phyloP scores from a whole-genome alignment of 2,888 invertebrate genomes.

The Anaspis maculata region DNA sequence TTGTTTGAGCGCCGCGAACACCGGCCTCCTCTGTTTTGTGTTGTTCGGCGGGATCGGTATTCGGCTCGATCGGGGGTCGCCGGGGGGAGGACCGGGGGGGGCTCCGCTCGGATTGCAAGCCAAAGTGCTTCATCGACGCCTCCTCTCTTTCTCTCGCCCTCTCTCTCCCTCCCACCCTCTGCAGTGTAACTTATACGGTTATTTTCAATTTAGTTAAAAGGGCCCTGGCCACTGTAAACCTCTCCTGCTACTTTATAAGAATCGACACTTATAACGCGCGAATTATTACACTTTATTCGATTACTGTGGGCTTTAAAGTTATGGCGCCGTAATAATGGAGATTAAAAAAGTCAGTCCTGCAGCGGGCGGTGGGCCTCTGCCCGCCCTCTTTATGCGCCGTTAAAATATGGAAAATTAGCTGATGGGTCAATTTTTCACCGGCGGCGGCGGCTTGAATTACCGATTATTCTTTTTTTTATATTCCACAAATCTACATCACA shows the following conservation, averaged over 20 bases:
- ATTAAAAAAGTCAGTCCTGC: constrained; percentile 21
- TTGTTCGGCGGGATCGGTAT: constrained; percentile 13
- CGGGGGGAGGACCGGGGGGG: neutral
- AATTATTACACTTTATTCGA: constrained; percentile 34
- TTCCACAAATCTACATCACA: too few species aligned
- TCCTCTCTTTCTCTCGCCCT: too few species aligned
- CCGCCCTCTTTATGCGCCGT: constrained; percentile 8
- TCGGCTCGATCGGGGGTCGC: neutral
- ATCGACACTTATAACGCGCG: constrained; percentile 40
- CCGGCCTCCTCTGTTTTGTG: constrained; percentile 35
- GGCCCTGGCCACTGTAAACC: constrained; percentile 40
- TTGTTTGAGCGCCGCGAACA: constrained; percentile 33
- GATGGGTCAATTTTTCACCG: too few species aligned
- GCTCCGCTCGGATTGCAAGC: constrained; percentile 24
- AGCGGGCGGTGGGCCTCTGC: too few species aligned
- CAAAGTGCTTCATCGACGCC: constrained; percentile 38
- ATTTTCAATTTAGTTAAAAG: constrained; percentile 44
- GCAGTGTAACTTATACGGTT: constrained; percentile 39
- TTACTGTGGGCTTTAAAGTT: constrained; percentile 25
- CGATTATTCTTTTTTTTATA: too few species aligned
- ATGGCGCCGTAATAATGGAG: constrained; percentile 26
- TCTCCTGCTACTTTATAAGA: constrained; percentile 34
- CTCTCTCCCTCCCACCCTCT: too few species aligned
- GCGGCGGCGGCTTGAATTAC: too few species aligned
- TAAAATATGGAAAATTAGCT: too few species aligned